Conservation (phyloP, 2,888 invertebrate species). For the Cloeon dipterum region DNA sequence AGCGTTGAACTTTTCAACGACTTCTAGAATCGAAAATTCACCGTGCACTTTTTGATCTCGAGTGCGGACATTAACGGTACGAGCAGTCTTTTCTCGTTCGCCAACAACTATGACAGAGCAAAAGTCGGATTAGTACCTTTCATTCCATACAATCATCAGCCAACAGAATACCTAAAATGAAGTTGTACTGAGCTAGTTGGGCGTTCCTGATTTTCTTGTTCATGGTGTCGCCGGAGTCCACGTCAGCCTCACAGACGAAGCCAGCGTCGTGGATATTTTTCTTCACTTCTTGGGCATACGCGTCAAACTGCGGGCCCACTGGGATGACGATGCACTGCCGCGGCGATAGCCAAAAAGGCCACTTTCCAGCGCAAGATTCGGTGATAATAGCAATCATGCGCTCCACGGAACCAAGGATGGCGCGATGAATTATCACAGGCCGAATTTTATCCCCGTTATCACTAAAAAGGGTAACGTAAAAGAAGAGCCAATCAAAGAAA, state of each 20-base stretch:
- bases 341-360: constrained; percentile 99
- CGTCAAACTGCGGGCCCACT: constrained; percentile 67
- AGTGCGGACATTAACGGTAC: constrained; percentile 92
- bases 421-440: constrained; percentile 96
- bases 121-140: too few species aligned
- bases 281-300: constrained; percentile 52
- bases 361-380: constrained; percentile 94
- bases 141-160: too few species aligned
- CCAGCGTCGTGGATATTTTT: constrained; percentile 56
- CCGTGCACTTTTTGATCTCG: constrained; percentile 94
- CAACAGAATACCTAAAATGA: constrained; percentile 57
- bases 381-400: constrained; percentile 94
- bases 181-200: constrained; percentile 94
- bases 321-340: constrained; percentile 84
- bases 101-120: constrained; percentile 71
- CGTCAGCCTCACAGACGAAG: constrained; percentile 79
- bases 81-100: constrained; percentile 72
- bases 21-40: constrained; percentile 59
- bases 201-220: constrained; percentile 98
- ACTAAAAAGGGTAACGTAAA: constrained; percentile 19
- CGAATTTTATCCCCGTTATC: constrained; percentile 72
- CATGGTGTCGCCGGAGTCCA: constrained; percentile 82
- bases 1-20: constrained; percentile 53
- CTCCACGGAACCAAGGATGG: constrained; percentile 91
- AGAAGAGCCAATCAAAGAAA: background rate